Conservation (phyloP, 2,113 vertebrate species). For the Solea solea region DNA sequence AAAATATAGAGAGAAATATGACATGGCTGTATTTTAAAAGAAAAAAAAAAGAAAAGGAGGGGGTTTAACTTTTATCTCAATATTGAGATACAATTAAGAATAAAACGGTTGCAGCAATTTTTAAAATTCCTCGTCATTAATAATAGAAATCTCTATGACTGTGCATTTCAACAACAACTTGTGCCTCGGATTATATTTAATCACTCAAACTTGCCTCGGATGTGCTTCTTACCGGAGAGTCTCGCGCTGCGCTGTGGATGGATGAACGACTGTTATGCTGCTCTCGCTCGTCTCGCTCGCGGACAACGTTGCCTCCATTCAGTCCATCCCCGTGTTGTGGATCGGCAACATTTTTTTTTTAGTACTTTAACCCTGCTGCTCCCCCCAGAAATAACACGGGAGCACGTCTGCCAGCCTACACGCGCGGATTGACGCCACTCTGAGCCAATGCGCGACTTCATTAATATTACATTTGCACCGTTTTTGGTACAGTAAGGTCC, state of each 20-base stretch:
- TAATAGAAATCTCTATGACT: conserved; percentile 50
- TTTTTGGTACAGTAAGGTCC: conserved; percentile 53
- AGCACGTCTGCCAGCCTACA: conserved; percentile 79
- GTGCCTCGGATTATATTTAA: conserved; percentile 9
- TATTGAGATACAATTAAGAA: background rate
- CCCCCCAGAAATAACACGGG: conserved; percentile 83
- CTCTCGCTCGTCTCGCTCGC: conserved; percentile 23
- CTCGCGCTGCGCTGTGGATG: conserved; percentile 56
- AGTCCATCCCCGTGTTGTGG: conserved; percentile 82
- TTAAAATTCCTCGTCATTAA: conserved; percentile 39
- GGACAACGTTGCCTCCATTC: conserved; percentile 78
- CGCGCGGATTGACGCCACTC: conserved; percentile 68
- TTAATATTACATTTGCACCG: conserved; percentile 60
- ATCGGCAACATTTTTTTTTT: conserved; percentile 88
- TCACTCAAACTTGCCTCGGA: conserved; percentile 56
- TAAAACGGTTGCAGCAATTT: conserved; percentile 26
- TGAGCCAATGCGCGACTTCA: conserved; percentile 75
- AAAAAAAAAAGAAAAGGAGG: background rate
- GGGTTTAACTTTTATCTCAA: conserved; percentile 41
- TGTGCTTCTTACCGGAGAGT: conserved; percentile 63
- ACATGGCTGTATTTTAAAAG: background rate
- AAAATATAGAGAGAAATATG: background rate
- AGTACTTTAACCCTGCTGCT: conserved; percentile 85
- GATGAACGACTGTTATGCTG: conserved; percentile 50
- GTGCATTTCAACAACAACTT: conserved; percentile 55